phyloP scores from a whole-genome alignment of 1,140 invertebrate genomes.

The Leptinotarsa undecemlineata region DNA sequence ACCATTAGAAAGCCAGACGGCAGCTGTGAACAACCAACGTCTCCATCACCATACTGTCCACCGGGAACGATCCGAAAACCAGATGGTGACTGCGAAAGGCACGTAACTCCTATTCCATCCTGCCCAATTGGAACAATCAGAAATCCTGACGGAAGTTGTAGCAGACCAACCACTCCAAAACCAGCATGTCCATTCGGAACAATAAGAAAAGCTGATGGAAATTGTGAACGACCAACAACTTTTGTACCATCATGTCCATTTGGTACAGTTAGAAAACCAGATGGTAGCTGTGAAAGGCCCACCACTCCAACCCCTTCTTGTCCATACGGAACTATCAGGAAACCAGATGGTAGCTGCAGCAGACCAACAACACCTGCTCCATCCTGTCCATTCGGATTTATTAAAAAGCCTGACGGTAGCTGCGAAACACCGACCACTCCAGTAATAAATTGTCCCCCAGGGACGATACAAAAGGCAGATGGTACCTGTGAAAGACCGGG shows the following conservation, averaged over 20 bases:
- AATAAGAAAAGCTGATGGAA: constrained; percentile 6
- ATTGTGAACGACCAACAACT: constrained; percentile 17
- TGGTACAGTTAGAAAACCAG: constrained; percentile 8
- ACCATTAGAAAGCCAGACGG: constrained; percentile 21
- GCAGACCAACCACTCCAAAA: not conserved
- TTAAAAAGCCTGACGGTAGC: constrained; percentile 21
- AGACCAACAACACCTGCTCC: constrained; percentile 19
- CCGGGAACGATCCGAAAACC: constrained; percentile 1
- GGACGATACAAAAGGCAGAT: constrained; percentile 15
- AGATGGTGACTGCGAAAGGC: not conserved
- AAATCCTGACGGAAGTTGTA: not conserved
- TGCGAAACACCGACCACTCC: constrained; percentile 14
- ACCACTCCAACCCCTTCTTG: constrained; percentile 1
- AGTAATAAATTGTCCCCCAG: constrained; percentile 29
- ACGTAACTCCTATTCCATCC: not conserved
- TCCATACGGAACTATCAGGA: constrained; percentile 14
- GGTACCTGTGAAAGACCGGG: constrained; percentile 4
- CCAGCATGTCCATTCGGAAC: constrained; percentile 21
- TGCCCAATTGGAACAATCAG: not conserved
- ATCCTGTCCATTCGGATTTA: constrained; percentile 28
- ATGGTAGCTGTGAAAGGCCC: constrained; percentile 15
- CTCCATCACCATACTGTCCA: constrained; percentile 35
- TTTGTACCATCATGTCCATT: constrained; percentile 22
- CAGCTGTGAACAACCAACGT: constrained; percentile 16
- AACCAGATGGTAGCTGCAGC: constrained; percentile 27